Evolutionary conservation across 2,113 vertebrate genomes (phyloP), one percentile per base, ranked within the genome.

Genomic region (Spheniscus mendiculus): DNA sequence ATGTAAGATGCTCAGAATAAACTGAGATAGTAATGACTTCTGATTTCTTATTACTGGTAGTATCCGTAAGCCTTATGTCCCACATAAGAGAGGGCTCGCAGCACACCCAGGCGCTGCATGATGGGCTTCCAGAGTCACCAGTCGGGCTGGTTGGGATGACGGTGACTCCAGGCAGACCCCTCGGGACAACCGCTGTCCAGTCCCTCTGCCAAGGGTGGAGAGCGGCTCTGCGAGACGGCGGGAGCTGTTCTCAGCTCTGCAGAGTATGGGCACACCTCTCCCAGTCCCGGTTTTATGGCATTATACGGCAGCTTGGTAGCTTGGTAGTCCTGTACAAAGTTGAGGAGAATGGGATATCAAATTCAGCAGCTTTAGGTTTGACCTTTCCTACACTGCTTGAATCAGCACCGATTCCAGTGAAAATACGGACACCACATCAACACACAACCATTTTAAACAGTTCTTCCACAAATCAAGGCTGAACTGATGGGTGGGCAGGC

Each of bases 141-240:
- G 22, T 10, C 1, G 2, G 44, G 45, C 2, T 30, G 34, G 26
- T 15, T 0, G 3, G 52, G 40, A 22, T 38, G 22, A 34, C 0
- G 22, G 26, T 18, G 71, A 36, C 26, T 25, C 14, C 34, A 45
- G 36, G 56, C 44, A 63, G 42, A 45, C 6, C 17, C n/a, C 56
- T 23, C 1, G 8, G 55, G 44, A 22, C 40, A 67, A 59, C 40
- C 7, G 1, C 22, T 3, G 1, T 25, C 58, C 29, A 11, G 38
- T 18, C 34, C 83, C 30, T 26, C 25, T 59, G 34, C 45, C 0
- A 0, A 40, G 58, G 42, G 55, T 8, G 2, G 29, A 25, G 59
- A 67, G 38, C 8, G 3, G 47, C 63, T 65, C 55, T 42, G 56
- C 0, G 9, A 11, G 32, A 27, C 0, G 2, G 18, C 5, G 2